Conservation (phyloP, 2,888 invertebrate species). For the Galeopsomyia nigrocyanea region DNA sequence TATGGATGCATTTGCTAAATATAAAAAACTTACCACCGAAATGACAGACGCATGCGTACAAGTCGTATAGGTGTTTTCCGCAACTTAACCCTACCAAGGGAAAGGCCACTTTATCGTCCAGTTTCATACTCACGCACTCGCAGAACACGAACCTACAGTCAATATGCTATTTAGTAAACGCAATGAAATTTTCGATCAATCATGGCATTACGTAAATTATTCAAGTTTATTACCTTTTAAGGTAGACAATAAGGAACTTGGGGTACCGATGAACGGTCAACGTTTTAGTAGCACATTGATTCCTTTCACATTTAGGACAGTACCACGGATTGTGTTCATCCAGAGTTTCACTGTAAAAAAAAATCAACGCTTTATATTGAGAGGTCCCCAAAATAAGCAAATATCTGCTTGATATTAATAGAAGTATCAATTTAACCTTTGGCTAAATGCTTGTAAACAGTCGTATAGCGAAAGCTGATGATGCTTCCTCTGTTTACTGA, state of each 20-base stretch:
- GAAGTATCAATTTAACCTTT: slow-evolving; percentile 66
- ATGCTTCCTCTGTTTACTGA: slow-evolving; percentile 69
- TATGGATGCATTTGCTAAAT: neutral
- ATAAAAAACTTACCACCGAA: slow-evolving; percentile 71
- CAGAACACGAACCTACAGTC: slow-evolving; percentile 74
- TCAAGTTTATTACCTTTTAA: slow-evolving; percentile 69
- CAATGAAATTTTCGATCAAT: neutral
- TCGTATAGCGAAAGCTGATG: slow-evolving; percentile 73
- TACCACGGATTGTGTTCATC: slow-evolving; percentile 78
- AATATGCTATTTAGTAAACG: neutral
- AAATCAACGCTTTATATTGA: slow-evolving; percentile 1
- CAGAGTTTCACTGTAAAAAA: slow-evolving; percentile 72
- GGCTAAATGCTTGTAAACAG: slow-evolving; percentile 76
- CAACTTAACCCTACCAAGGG: slow-evolving; percentile 73
- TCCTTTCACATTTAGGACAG: slow-evolving; percentile 74
- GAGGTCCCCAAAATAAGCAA: neutral
- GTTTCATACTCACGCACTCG: slow-evolving; percentile 74
- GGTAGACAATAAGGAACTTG: slow-evolving; percentile 75
- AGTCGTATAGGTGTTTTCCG: slow-evolving; percentile 72
- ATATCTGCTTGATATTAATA: neutral
- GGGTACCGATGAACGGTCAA: slow-evolving; percentile 76
- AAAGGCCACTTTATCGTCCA: slow-evolving; percentile 75
- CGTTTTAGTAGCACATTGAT: slow-evolving; percentile 77
- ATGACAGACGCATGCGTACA: slow-evolving; percentile 76
- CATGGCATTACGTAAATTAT: neutral